A percentile compares a stretch with the other conserved stretches of the same genome.
phyloP scores from a whole-genome alignment of 2,797 vertebrate species.

The Lycodopsis pacificus region DNA sequence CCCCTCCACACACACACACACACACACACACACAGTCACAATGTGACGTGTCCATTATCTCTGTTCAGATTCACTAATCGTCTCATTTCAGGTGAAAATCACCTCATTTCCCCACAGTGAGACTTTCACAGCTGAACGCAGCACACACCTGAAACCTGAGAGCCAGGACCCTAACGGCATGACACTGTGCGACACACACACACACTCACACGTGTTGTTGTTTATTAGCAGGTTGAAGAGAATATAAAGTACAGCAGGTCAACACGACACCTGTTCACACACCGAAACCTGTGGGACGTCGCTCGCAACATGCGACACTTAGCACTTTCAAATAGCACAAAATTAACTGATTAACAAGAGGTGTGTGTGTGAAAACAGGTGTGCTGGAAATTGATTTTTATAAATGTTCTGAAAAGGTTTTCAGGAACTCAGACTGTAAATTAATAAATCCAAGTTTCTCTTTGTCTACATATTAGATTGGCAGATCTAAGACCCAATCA shows the following conservation, averaged over 20 bases:
- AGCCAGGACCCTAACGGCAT: constrained; percentile 11
- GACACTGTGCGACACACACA: constrained; percentile 17
- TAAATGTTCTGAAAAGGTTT: background rate
- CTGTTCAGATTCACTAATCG: constrained; percentile 33
- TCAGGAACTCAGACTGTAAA: constrained; percentile 4
- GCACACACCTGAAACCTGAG: constrained; percentile 37
- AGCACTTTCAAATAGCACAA: constrained; percentile 71
- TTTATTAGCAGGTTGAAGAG: constrained; percentile 24
- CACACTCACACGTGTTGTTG: constrained; percentile 32
- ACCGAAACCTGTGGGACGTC: constrained; percentile 28
- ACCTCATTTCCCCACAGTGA: constrained; percentile 39
- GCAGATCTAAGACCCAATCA: background rate
- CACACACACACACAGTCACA: constrained; percentile 1
- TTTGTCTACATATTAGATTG: background rate
- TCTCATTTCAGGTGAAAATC: constrained; percentile 60
- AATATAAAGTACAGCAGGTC: constrained; percentile 35
- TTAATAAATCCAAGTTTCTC: background rate
- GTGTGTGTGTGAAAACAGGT: constrained; percentile 13
- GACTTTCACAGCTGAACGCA: constrained; percentile 53
- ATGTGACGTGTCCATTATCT: constrained; percentile 34
- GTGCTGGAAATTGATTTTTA: constrained; percentile 1
- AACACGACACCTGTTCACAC: constrained; percentile 47
- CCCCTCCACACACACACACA: background rate
- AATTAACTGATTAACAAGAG: constrained; percentile 69
- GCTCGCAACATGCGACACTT: constrained; percentile 64